phyloP scores from a whole-genome alignment of 1,140 invertebrate species.

The Caerostris darwini region DNA sequence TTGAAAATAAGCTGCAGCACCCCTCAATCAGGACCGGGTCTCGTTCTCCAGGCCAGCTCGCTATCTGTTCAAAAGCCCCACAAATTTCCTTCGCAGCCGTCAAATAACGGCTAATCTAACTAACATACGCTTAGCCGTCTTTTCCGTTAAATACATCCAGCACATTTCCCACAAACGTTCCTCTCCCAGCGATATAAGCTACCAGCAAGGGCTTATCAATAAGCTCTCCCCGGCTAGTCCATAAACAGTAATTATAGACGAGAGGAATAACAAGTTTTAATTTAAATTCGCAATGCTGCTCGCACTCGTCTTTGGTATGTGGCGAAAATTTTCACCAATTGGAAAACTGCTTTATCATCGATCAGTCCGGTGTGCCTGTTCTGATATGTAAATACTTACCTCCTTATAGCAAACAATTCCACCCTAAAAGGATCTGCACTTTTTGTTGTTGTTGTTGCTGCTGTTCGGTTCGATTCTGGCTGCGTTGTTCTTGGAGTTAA shows the following conservation, averaged over 20 bases:
- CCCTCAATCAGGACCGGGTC: too few relatives aligned
- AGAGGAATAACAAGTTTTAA: too few relatives aligned
- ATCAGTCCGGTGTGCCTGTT: neutral
- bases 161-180: slow-evolving; percentile 14
- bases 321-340: slow-evolving; percentile 42
- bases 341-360: slow-evolving; percentile 56
- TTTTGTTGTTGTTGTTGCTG: neutral
- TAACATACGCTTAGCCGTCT: neutral
- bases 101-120: slow-evolving; percentile 30
- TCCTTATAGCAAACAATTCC: neutral
- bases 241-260: too few relatives aligned
- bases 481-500: neutral
- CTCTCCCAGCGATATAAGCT: neutral
- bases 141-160: slow-evolving; percentile 50
- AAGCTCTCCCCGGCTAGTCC: too few relatives aligned
- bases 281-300: slow-evolving; percentile 4
- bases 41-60: neutral
- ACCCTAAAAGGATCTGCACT: neutral
- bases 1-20: too few relatives aligned
- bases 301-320: neutral
- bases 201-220: neutral
- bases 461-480: neutral
- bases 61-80: slow-evolving; percentile 24
- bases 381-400: neutral
- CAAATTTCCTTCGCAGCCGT: neutral